Base-by-base conservation (phyloP, 1,140 invertebrate species). In the Aphelenchoides avenae region DNA sequence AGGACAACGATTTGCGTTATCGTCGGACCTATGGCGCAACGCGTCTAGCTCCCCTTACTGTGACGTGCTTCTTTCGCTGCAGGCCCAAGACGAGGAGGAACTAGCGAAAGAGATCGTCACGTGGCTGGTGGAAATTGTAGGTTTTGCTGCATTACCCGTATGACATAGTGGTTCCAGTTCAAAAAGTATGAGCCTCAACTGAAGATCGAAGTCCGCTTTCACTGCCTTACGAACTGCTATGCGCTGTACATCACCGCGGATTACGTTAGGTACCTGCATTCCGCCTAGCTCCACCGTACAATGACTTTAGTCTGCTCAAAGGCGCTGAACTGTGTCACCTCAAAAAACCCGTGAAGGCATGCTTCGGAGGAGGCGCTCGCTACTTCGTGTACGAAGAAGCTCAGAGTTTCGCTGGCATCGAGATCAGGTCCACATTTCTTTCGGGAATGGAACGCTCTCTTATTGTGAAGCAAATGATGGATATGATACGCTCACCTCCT, bases 241-340 rank as follows among this genome's bases (percentile, higher is more conserved):
- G 89, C 88, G 18, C 89, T 92, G 79, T 93, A 93, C 81, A 82
- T 93, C 60, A 91, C 89, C 65, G 88, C 89, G n/a, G 67, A 71
- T 39, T 81, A 79, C 73, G 76, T 80, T 52, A 79, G 75, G 81
- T 82, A 70, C 64, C 68, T 42, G 26, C n/a, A 20, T 26, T 15
- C 13, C 7, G 15, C 50, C 41, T 48, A 15, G 13, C 6, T 34
- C 39, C 44, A n/a, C 6, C 52, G 26, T 42, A 85, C 85, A 48
- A 85, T 85, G 69, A 82, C 84, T 79, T 81, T 49, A 91, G 89
- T 52, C 81, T 91, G 15, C 80, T 92, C 40, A 87, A 87, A 81
- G 89, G 87, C 9, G 89, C 89, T 7, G 90, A 93, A 80, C 87
- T 91, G 71, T 83, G 89, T 37, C 87, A 88, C 73, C 80, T 94